Base-by-base conservation (phyloP, 2,113 vertebrate genomes). In the Ptilorrhoa leucosticta region DNA sequence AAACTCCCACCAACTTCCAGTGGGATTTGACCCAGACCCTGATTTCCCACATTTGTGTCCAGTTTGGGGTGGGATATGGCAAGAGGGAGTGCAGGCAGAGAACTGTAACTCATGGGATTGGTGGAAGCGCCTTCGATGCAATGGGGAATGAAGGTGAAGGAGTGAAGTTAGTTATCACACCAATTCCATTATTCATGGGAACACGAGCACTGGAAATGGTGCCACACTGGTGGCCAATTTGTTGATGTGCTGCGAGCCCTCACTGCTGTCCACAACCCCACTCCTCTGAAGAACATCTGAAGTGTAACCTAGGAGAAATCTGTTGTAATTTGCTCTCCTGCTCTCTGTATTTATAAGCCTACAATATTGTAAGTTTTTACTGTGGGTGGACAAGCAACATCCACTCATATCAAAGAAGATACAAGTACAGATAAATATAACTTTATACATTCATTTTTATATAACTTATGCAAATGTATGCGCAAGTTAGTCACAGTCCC, bases 361-460 rank as follows among this genome's bases (percentile, higher is more conserved):
- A 93, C 94, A 96, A 89, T 75, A 71, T 81, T 93, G 90, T 90
- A 89, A 95, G 83, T 95, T 97, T 92, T 94, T 97, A 16, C 94
- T 96, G 92, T 97, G 92, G 94, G 92, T 94, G 95, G 96, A 96
- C 93, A 96, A 95, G 96, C 93, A 96, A 93, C 96, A 94, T 96
- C 96, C 77, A 96, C 94, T 96, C 93, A 96, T 96, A 95, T 95
- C 90, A 94, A 45, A 94, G 81, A 91, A 94, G 91, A 95, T 94
- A 95, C 85, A 97, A 96, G 96, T 93, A 97, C 95, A 97, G 96
- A 96, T 92, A 97, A 94, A 96, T 96, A 96, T 95, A 95, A 93
- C 92, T 94, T 95, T 95, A 94, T 96, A 88, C 86, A 88, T 97
- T 96, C 94, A 77, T 95, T 96, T 97, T 96, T 96, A 97, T 83